Base-by-base conservation (phyloP, 2,888 invertebrate genomes). In the Aphidoletes aphidimyza region DNA sequence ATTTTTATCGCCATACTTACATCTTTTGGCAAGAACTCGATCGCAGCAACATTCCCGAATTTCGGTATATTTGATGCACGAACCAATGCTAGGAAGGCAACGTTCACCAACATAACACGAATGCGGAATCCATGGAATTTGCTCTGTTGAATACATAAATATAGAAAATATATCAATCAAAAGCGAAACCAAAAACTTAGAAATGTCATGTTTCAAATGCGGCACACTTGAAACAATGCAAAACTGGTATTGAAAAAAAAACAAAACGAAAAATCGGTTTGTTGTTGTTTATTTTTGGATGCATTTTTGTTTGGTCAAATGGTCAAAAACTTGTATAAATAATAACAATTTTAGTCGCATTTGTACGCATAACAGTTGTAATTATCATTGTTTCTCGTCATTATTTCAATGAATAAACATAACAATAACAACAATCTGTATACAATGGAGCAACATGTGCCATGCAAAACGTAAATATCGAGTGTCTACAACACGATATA, bases 41-140 rank as follows among this genome's bases (percentile, higher is more conserved):
- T 89, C 88, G 87, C 90, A 90, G 85, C 90, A 90, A 85, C 90
- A 90, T 86, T 89, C 89, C 85, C 89, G 89, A 42, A 89, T 87
- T 86, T 89, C 89, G 54, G 88, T 88, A 85, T 89, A 90, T 22
- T 87, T 87, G 86, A 89, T 89, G 85, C 90, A 90, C 19, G 90
- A 90, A 26, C 89, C 90, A 59, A 88, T 88, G 88, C 42, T 89
- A 87, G 84, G 87, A 87, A 85, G 88, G 88, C 30, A 88, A 86
- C 85, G 88, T 85, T 89, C 89, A 37, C 89, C 89, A 83, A 89
- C 88, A 86, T 89, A 90, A 85, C 90, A 90, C 37, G 89, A 88
- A 85, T 90, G 90, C 1, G 90, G 90, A 17, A 90, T 88, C 86
- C 89, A 90, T 45, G 90, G 90, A n/a, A 90, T 86, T 85, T 90